These are phyloP conservation scores for Odontomachus brunneus DNA, from an alignment of 1,140 invertebrate species.

Conservation along the genomic window DNA sequence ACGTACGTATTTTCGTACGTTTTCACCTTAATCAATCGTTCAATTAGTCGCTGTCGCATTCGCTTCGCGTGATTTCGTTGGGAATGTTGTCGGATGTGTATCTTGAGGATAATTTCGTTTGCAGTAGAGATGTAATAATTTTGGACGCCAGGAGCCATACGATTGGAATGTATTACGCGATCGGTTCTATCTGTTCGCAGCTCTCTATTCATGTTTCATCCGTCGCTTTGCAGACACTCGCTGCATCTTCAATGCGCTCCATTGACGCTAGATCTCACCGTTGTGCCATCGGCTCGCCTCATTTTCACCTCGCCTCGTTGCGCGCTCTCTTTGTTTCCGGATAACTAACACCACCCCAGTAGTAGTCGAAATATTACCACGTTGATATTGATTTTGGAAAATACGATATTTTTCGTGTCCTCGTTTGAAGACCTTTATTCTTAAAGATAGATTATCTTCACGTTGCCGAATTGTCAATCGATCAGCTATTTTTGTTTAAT, in stretches of 20 bases:
- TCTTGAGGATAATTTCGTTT: slow-evolving; percentile 11
- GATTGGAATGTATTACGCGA: slow-evolving; percentile 58
- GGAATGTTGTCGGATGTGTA: neutral
- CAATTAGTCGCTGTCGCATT: neutral
- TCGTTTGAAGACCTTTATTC: too few species aligned
- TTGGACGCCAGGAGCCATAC: neutral
- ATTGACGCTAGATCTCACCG: slow-evolving; percentile 41
- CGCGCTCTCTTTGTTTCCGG: neutral
- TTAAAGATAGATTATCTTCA: too few species aligned
- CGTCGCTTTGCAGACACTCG: slow-evolving; percentile 34
- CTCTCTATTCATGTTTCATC: slow-evolving; percentile 52
- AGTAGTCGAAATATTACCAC: neutral
- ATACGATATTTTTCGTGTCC: neutral
- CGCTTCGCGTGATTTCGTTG: neutral
- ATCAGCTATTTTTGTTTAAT: neutral
- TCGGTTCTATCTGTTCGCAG: slow-evolving; percentile 31
- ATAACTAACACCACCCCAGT: slow-evolving; percentile 37
- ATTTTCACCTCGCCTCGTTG: slow-evolving; percentile 39
- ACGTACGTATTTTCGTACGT: neutral
- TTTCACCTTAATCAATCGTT: slow-evolving; percentile 7
- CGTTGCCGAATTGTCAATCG: too few species aligned
- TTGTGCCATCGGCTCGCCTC: slow-evolving; percentile 37
- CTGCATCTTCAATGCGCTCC: slow-evolving; percentile 46
- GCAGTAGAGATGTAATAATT: slow-evolving; percentile 39
- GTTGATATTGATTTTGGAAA: too few species aligned